Evolutionary conservation across 2,113 vertebrate genomes (phyloP), one percentile per base, ranked within the genome.

Genomic region (Gallinago jamesoni): DNA sequence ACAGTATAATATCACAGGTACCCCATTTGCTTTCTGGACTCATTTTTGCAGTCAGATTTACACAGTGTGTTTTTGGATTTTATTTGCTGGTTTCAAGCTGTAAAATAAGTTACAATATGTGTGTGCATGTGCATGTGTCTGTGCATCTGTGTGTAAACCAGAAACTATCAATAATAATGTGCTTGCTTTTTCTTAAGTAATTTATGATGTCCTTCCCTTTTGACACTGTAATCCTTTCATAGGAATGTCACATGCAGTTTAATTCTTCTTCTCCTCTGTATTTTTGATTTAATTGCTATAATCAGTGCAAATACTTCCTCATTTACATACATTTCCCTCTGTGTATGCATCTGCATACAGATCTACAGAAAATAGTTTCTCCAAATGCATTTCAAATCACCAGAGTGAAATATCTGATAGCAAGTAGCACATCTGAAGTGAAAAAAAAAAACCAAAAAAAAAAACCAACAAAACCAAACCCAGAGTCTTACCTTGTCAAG

Each of bases 241-340:
- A 84, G 53, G 24, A 74, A 79, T 64, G 88, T 76, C 90, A 92
- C 48, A 78, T 2, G 13, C 27, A 76, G 37, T 82, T 95, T 84
- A 76, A 60, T 92, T 96, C 77, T 89, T 66, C 63, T 89, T 93
- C 74, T 86, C 60, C 72, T 70, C 70, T 87, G 55, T 90, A 70
- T 91, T 94, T 96, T 94, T 91, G 14, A 85, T 91, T 73, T 94
- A 94, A 96, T 90, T 97, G 69, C 62, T 93, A 76, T 74, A 94
- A 90, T 89, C 68, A 91, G 62, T 76, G 74, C 73, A 91, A 87
- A 83, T 57, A 73, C 68, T 66, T 76, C 68, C 84, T 94, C 72
- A 93, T 96, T 94, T 94, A 37, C 80, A 95, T 91, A 15, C 33
- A 53, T 86, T 95, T 94, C 53, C 45, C 53, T 79, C 64, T 92